Evolutionary conservation across 2,797 vertebrate species (phyloP).

Genomic region (Lagorchestes hirsutus): DNA sequence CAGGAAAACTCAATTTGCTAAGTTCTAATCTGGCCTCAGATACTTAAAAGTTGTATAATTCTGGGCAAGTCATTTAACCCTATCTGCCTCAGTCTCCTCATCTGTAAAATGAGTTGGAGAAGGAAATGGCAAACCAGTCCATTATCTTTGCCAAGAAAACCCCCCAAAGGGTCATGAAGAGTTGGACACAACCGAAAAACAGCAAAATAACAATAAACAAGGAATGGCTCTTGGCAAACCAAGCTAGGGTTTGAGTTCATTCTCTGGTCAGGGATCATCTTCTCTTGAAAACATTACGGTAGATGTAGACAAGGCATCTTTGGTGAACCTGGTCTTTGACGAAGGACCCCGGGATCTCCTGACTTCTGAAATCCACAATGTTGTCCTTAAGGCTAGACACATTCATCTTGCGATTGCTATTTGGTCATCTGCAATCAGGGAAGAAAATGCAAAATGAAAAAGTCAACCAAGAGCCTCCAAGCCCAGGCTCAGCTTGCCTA

Average conservation of each 20-base stretch:
- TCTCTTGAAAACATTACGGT: not conserved
- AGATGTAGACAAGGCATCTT: not conserved
- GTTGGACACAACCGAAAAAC: not conserved
- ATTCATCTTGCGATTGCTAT: not conserved
- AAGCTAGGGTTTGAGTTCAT: not conserved
- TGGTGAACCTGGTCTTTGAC: not conserved
- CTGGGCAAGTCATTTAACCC: no score
- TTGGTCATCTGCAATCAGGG: not conserved
- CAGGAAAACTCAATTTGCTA: no score
- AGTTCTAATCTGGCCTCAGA: no score
- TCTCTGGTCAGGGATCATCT: not conserved
- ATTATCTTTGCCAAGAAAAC: not conserved
- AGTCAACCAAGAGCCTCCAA: not conserved
- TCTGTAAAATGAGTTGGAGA: not conserved
- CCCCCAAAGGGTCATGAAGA: not conserved
- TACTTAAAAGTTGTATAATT: no score
- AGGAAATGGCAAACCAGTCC: not conserved
- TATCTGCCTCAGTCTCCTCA: not conserved
- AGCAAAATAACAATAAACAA: not conserved
- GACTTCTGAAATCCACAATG: not conserved
- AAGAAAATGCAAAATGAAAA: not conserved
- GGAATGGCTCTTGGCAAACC: not conserved
- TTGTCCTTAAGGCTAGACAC: not conserved
- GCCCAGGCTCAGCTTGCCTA: not conserved
- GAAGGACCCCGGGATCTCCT: not conserved